Conservation (phyloP, 2,113 vertebrate genomes). For the Cyanocitta stelleri region DNA sequence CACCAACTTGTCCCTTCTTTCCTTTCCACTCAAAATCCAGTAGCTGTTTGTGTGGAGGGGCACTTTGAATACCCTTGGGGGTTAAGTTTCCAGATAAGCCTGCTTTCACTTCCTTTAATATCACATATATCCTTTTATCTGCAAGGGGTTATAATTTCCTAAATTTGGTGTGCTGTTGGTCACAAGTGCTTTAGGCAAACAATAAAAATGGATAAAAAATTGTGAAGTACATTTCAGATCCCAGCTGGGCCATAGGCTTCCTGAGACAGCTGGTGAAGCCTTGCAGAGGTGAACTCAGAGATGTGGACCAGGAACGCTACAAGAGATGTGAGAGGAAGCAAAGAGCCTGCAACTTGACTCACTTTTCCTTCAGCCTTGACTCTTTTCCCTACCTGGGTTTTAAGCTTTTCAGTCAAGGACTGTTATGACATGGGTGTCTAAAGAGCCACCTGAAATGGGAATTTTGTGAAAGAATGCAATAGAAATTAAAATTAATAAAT, state of each 20-base stretch:
- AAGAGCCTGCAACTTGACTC: neutral
- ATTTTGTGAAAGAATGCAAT: neutral
- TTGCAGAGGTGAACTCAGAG: neutral
- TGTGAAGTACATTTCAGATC: neutral
- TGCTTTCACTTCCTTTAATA: neutral
- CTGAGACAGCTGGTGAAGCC: neutral
- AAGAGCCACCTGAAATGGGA: neutral
- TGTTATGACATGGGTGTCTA: neutral
- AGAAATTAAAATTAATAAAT: neutral
- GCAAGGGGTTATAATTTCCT: neutral
- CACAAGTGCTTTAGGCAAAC: neutral
- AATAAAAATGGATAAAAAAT: neutral
- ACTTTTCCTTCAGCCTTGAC: neutral
- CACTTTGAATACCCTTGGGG: neutral
- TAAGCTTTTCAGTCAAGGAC: neutral
- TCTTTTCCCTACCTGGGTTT: neutral
- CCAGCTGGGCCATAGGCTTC: neutral
- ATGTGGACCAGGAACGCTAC: accelerated
- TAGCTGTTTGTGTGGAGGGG: neutral
- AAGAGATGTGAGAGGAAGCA: neutral
- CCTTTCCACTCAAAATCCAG: neutral
- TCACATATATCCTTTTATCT: neutral
- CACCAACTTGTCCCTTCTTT: neutral
- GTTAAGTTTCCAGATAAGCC: neutral
- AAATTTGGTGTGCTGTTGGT: neutral